These are phyloP conservation scores for Bombus vancouverensis DNA, from an alignment of 1,140 invertebrate genomes.

Conservation along the genomic window DNA sequence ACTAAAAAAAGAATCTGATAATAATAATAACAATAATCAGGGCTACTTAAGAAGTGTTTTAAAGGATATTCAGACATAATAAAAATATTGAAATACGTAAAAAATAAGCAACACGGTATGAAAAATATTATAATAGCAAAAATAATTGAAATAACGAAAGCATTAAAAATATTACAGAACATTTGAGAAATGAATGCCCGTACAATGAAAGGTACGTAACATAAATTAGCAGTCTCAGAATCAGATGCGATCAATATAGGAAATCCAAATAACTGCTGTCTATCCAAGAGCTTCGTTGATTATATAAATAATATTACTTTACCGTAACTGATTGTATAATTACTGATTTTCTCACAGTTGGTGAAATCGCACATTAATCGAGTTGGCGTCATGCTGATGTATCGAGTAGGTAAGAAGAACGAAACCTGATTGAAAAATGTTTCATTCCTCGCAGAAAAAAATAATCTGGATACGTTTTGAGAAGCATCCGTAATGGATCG, in stretches of 20 bases:
- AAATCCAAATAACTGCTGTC: background rate
- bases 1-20: background rate
- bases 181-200: background rate
- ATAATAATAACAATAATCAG: background rate
- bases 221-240: background rate
- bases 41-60: too few species aligned
- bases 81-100: background rate
- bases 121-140: background rate
- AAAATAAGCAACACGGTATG: background rate
- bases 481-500: background rate
- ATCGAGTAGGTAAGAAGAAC: background rate
- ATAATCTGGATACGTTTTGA: too few species aligned
- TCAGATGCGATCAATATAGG: slow-evolving; percentile 4
- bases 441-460: background rate
- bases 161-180: background rate
- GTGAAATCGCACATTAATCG: slow-evolving; percentile 7
- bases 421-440: background rate
- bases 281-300: background rate
- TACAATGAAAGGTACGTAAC: background rate
- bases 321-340: background rate
- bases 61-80: too few species aligned
- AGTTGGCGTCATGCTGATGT: background rate
- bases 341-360: slow-evolving; percentile 19
- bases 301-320: slow-evolving; percentile 23
- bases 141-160: background rate